A percentile compares a stretch with the other conserved stretches of the same genome.
phyloP scores from a whole-genome alignment of 2,888 invertebrate genomes.

The Scelioninae gen. 1 region DNA sequence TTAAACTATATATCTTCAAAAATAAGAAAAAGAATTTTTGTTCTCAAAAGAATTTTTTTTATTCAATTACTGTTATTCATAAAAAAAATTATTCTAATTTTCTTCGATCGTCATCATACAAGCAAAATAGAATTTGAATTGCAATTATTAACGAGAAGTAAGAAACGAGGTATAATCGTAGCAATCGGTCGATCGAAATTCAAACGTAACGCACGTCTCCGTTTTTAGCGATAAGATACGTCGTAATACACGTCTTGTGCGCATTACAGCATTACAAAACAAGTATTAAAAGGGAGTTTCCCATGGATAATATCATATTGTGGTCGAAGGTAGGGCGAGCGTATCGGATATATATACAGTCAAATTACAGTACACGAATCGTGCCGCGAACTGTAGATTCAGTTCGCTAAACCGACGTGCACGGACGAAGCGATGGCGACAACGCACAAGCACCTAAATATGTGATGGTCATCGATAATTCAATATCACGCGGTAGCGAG shows the following conservation, averaged over 20 bases:
- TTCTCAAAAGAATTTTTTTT: too few relatives aligned
- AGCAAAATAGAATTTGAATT: neutral
- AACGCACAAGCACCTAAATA: conserved; percentile 78
- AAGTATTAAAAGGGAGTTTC: conserved; percentile 62
- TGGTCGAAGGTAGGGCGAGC: conserved; percentile 47
- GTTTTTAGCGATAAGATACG: conserved; percentile 16
- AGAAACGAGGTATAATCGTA: neutral
- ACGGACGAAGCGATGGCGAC: conserved; percentile 73
- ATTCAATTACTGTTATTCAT: too few relatives aligned
- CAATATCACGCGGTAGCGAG: conserved; percentile 77
- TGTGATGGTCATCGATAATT: conserved; percentile 80
- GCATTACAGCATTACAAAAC: conserved; percentile 57
- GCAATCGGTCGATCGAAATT: conserved; percentile 19
- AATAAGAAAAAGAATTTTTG: too few relatives aligned
- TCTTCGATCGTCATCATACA: too few relatives aligned
- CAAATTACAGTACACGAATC: conserved; percentile 66
- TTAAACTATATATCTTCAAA: too few relatives aligned
- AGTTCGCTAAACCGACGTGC: conserved; percentile 58
- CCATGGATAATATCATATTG: conserved; percentile 64
- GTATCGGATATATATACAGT: conserved; percentile 60
- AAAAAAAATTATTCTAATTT: too few relatives aligned
- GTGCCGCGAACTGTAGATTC: conserved; percentile 66
- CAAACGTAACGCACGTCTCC: conserved; percentile 7
- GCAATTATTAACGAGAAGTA: neutral
- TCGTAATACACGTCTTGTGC: conserved; percentile 25